A percentile compares a stretch with the other conserved stretches of the same genome.
phyloP scores from a whole-genome alignment of 2,888 invertebrate genomes.

The Digitonthophagus gazella region DNA sequence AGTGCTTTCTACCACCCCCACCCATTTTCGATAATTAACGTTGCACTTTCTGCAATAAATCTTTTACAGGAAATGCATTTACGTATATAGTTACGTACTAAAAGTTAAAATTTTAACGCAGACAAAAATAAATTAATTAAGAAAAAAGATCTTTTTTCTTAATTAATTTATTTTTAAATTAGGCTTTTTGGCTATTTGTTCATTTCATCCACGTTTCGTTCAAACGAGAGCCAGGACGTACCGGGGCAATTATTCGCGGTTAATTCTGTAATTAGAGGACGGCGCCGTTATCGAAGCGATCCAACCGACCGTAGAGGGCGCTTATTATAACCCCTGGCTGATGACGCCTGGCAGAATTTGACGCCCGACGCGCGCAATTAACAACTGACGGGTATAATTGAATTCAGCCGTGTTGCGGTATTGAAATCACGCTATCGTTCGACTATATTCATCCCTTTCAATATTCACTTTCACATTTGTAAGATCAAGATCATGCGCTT shows the following conservation, averaged over 20 bases:
- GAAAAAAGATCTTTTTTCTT: too few relatives aligned
- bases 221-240: neutral
- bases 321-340: neutral
- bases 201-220: neutral
- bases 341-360: neutral
- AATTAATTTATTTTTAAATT: too few relatives aligned
- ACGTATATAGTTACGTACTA: neutral
- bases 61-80: neutral
- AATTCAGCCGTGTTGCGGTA: neutral
- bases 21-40: neutral
- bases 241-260: neutral
- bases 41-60: neutral
- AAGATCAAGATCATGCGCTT: too few relatives aligned
- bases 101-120: neutral
- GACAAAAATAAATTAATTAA: too few relatives aligned
- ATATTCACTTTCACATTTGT: neutral
- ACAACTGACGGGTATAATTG: neutral
- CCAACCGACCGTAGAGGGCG: neutral
- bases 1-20: neutral
- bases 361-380: neutral
- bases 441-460: neutral
- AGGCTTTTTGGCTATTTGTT: neutral
- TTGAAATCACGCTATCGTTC: neutral
- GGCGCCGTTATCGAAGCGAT: neutral
- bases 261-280: neutral